Percentiles rank a stretch among this genome's conserved stretches.
phyloP scores from a whole-genome alignment of 2,113 vertebrate genomes.

The Isichthys henryi region DNA sequence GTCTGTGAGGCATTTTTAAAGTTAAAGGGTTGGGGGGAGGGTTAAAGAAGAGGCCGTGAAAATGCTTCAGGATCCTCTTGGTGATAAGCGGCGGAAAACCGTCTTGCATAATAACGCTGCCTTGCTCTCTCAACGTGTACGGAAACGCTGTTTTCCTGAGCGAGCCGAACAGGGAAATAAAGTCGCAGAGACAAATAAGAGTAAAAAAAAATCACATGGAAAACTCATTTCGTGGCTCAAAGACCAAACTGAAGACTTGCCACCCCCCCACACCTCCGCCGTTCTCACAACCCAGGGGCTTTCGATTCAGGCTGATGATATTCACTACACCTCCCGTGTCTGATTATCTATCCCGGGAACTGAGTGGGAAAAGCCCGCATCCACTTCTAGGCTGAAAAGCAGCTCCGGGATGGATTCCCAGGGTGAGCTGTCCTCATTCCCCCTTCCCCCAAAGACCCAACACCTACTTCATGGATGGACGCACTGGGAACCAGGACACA shows the following conservation, averaged over 20 bases:
- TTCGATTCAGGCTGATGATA: background rate
- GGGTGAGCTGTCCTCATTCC: background rate
- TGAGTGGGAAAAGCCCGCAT: background rate
- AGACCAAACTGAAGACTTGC: background rate
- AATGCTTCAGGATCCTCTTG: background rate
- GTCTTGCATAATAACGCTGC: background rate
- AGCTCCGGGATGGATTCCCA: slow-evolving; percentile 17
- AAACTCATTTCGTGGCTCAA: background rate
- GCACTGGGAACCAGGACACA: background rate
- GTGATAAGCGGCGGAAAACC: background rate
- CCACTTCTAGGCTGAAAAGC: slow-evolving; percentile 21
- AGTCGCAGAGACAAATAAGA: background rate
- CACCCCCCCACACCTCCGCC: too few species aligned
- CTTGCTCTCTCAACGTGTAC: background rate
- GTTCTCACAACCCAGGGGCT: background rate
- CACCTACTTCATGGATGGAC: background rate
- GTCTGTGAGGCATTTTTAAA: background rate
- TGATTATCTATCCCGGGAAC: background rate
- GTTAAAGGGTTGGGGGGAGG: background rate
- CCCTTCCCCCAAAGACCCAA: background rate
- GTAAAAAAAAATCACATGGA: background rate
- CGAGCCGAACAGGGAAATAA: background rate
- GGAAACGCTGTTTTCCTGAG: background rate
- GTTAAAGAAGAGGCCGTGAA: background rate
- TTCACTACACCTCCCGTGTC: background rate